Conservation (phyloP, 2,797 vertebrate genomes). For the Cyprinodon diabolis region DNA sequence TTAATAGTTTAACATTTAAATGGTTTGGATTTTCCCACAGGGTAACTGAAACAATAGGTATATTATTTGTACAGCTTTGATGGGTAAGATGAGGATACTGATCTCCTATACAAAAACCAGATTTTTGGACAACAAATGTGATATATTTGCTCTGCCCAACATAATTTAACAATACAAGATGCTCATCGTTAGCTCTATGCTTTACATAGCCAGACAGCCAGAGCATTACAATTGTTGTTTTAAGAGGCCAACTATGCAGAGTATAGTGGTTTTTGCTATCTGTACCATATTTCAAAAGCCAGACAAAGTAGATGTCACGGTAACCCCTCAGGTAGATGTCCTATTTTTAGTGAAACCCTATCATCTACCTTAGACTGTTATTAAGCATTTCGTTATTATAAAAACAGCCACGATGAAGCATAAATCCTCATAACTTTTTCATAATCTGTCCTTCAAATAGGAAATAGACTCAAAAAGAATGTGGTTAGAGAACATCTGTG, state of each 20-base stretch:
- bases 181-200: neutral
- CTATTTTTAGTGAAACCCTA: constrained; percentile 1
- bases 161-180: too few relatives aligned
- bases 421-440: neutral
- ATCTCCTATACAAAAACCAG: neutral
- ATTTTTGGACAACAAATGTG: too few relatives aligned
- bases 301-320: neutral
- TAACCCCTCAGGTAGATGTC: constrained; percentile 1
- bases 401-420: neutral
- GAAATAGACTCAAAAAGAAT: neutral
- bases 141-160: neutral
- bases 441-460: neutral
- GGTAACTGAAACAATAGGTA: neutral
- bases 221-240: constrained; percentile 15
- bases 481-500: too few relatives aligned
- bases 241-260: constrained; percentile 23
- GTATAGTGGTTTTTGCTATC: neutral
- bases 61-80: neutral
- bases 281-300: constrained; percentile 6
- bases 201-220: neutral
- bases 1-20: neutral
- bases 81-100: neutral
- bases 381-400: constrained; percentile 8
- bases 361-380: neutral
- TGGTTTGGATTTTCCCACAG: neutral